Evolutionary conservation across 2,797 vertebrate species (phyloP).

Genomic region (Microhierax caerulescens): DNA sequence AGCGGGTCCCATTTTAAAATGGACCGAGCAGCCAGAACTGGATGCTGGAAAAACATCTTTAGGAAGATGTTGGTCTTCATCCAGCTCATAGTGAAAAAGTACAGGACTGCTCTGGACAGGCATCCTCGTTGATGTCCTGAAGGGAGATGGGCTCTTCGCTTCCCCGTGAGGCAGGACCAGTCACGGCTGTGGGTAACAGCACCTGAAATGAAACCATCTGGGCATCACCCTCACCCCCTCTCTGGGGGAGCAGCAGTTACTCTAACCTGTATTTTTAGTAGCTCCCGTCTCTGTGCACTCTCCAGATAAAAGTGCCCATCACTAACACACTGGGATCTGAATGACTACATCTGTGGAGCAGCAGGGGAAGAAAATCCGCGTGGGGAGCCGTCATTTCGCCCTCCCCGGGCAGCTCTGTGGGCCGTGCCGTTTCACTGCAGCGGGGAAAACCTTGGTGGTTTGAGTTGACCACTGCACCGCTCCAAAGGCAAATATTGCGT

Average conservation of each 20-base stretch:
- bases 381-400: background rate
- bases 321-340: background rate
- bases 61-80: background rate
- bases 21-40: background rate
- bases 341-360: background rate
- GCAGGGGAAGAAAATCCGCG: background rate
- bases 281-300: background rate
- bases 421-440: rapidly evolving
- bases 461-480: background rate
- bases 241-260: background rate
- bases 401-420: background rate
- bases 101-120: background rate
- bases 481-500: background rate
- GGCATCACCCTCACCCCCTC: rapidly evolving
- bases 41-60: background rate
- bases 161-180: background rate
- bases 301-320: background rate
- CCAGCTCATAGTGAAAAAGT: background rate
- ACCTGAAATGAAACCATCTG: background rate
- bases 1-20: background rate
- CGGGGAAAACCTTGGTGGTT: background rate
- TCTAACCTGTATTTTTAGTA: background rate
- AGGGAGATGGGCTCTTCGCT: background rate
- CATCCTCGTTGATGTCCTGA: background rate
- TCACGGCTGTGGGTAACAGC: background rate